phyloP scores from a whole-genome alignment of 2,113 vertebrate genomes.

The Tragulus kanchil region DNA sequence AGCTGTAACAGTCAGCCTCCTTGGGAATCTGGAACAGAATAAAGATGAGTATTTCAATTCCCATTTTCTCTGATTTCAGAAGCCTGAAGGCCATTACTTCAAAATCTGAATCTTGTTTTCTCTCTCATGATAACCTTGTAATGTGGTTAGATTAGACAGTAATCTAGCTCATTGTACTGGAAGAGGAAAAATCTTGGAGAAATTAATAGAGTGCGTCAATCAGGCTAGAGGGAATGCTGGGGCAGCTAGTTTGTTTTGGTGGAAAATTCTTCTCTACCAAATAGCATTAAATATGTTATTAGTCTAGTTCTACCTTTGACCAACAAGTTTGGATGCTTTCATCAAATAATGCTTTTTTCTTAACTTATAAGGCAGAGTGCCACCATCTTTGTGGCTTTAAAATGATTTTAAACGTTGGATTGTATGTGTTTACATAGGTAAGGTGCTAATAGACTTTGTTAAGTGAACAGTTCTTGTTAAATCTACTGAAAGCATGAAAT shows the following conservation, averaged over 20 bases:
- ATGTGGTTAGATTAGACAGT: not conserved
- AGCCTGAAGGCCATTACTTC: not conserved
- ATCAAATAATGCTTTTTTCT: not conserved
- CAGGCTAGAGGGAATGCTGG: not conserved
- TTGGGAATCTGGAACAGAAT: not conserved
- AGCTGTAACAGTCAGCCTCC: not conserved
- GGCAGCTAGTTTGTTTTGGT: not conserved
- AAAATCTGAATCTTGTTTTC: not conserved
- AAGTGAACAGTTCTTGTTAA: not conserved
- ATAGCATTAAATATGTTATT: not conserved
- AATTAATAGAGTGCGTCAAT: not conserved
- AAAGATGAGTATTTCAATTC: not conserved
- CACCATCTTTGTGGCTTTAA: not conserved
- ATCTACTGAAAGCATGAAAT: not conserved
- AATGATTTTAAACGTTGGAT: not conserved
- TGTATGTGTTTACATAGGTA: not conserved
- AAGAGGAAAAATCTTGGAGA: not conserved
- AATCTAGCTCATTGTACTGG: not conserved
- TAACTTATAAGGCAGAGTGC: not conserved
- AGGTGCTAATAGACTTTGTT: not conserved
- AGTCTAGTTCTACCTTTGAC: constrained; percentile 8
- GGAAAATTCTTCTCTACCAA: not conserved
- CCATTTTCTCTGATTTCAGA: constrained; percentile 34
- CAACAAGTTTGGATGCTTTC: not conserved
- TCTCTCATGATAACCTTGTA: not conserved